These are phyloP conservation scores for Setophaga petechia DNA, from an alignment of 2,113 vertebrate species.

Conservation along the genomic window DNA sequence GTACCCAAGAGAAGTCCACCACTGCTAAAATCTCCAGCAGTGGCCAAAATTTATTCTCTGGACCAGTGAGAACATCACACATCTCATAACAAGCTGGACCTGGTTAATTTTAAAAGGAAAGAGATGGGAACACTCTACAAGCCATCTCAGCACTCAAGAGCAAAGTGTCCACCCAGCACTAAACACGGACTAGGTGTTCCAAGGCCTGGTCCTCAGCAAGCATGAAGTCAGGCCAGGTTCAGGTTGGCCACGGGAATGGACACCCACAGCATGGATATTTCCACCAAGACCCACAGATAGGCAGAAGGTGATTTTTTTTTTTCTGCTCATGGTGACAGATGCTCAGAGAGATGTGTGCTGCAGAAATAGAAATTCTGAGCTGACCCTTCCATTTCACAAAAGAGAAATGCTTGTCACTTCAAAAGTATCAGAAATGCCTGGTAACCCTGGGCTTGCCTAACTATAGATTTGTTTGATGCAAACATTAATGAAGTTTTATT, in stretches of 20 bases:
- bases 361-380: background rate
- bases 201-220: background rate
- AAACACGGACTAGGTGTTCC: background rate
- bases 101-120: background rate
- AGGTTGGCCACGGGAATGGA: background rate
- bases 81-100: background rate
- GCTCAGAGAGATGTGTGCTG: accelerated
- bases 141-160: background rate
- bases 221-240: background rate
- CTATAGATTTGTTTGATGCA: background rate
- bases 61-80: background rate
- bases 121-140: background rate
- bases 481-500: background rate
- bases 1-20: background rate
- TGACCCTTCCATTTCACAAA: background rate
- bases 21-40: background rate
- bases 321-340: background rate
- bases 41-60: background rate
- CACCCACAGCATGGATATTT: background rate
- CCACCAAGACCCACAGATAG: background rate
- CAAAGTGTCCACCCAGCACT: background rate
- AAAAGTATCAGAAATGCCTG: background rate
- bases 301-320: background rate
- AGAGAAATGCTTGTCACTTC: background rate
- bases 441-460: background rate